Evolutionary conservation across 2,888 invertebrate genomes (phyloP).

Genomic region (Cephus nigrinus): DNA sequence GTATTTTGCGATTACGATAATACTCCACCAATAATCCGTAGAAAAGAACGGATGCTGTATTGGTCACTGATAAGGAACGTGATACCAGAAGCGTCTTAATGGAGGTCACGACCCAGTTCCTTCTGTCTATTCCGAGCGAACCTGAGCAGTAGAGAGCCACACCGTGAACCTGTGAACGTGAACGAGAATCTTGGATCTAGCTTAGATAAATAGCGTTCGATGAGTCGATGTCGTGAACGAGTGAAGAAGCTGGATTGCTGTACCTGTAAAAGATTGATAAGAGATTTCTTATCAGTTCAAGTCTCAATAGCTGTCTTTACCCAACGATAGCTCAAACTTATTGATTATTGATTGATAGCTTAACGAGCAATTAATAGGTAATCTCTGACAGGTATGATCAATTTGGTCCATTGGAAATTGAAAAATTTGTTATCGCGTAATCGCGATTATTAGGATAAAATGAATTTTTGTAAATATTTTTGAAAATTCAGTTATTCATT

Average conservation of each 20-base stretch:
- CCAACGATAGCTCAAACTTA: background rate
- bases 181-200: background rate
- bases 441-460: too few relatives aligned
- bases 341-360: background rate
- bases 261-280: background rate
- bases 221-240: background rate
- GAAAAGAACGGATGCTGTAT: background rate
- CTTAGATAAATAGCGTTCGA: background rate
- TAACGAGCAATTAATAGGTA: too few relatives aligned
- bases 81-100: slow-evolving; percentile 12
- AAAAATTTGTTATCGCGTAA: too few relatives aligned
- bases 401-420: too few relatives aligned
- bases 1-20: background rate
- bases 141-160: background rate
- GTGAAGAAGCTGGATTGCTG: background rate
- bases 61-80: background rate
- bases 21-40: background rate
- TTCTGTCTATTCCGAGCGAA: slow-evolving; percentile 4
- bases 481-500: background rate
- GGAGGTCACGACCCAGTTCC: slow-evolving; percentile 45
- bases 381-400: background rate
- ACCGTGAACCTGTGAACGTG: background rate
- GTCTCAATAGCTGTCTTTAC: background rate
- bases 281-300: background rate
- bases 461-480: background rate